Percentiles rank a stretch among this genome's conserved stretches.
Conservation (phyloP, 2,113 vertebrate species). For the Odontophorus gujanensis region DNA sequence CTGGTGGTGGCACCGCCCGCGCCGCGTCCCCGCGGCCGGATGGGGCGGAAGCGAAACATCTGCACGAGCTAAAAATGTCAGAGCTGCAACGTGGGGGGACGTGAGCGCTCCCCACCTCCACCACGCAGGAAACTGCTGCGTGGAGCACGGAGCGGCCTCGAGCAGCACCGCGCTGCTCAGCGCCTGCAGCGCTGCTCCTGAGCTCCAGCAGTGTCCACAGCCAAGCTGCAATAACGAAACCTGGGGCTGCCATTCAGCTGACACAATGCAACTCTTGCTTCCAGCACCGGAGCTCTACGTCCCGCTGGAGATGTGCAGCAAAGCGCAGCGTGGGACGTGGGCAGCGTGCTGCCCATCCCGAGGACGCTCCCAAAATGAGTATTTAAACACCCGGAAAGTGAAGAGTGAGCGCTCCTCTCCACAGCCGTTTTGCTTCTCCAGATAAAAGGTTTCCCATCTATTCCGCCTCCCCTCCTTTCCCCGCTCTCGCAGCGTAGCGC, state of each 20-base stretch:
- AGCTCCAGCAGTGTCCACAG: neutral
- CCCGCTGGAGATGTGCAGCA: neutral
- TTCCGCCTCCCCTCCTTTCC: neutral
- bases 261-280: neutral
- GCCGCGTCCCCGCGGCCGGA: neutral
- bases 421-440: neutral
- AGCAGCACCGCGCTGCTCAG: no score
- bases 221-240: neutral
- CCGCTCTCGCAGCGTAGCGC: neutral
- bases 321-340: neutral
- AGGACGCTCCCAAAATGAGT: neutral
- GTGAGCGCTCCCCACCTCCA: neutral
- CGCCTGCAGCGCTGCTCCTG: neutral
- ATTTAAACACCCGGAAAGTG: neutral
- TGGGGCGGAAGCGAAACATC: slow-evolving; percentile 60
- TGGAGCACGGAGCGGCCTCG: no score
- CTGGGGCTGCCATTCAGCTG: neutral
- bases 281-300: neutral
- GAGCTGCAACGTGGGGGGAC: neutral
- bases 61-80: slow-evolving; percentile 23
- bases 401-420: neutral
- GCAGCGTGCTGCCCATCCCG: neutral
- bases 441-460: neutral
- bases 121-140: neutral
- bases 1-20: neutral